These are phyloP conservation scores for Candoia aspera DNA, from an alignment of 2,113 vertebrate species.

Conservation along the genomic window DNA sequence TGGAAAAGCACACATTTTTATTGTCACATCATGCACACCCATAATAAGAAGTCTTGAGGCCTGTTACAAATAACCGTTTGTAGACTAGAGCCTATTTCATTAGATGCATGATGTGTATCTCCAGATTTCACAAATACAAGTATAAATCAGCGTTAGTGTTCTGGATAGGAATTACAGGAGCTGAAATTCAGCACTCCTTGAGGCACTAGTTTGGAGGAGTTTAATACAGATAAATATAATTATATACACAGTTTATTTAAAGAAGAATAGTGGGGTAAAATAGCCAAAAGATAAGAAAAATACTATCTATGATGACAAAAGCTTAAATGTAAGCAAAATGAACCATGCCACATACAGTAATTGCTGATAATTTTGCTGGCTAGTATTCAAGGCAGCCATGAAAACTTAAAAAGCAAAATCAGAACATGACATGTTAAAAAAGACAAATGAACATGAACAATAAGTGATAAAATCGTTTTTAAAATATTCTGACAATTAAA, in stretches of 20 bases:
- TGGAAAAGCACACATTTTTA: background rate
- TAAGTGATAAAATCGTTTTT: background rate
- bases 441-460: background rate
- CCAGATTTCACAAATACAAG: background rate
- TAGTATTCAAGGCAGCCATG: background rate
- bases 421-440: background rate
- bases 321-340: background rate
- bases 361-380: background rate
- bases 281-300: background rate
- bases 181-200: background rate
- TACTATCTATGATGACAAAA: background rate
- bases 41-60: background rate
- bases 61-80: background rate
- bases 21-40: background rate
- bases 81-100: background rate
- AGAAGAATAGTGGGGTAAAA: background rate
- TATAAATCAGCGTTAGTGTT: background rate
- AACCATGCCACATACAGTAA: background rate
- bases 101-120: background rate
- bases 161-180: background rate
- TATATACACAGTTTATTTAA: background rate
- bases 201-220: background rate
- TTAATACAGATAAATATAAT: background rate
- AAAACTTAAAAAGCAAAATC: background rate
- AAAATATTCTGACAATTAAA: background rate